Evolutionary conservation across 2,888 invertebrate species (phyloP).

Genomic region (Ceramica pisi): DNA sequence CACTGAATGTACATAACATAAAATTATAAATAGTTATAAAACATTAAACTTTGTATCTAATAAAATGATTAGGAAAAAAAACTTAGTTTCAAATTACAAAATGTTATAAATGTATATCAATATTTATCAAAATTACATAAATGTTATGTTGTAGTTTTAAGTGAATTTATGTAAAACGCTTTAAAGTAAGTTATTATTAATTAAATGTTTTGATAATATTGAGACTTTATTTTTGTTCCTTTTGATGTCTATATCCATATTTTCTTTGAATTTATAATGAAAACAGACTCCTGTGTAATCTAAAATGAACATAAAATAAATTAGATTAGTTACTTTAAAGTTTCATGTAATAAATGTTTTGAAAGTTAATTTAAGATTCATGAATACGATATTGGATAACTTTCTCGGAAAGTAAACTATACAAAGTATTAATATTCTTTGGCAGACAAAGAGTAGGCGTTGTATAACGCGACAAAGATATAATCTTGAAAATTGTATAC

Average conservation of each 20-base stretch:
- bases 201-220: slow-evolving; percentile 71
- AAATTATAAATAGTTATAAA: slow-evolving; percentile 33
- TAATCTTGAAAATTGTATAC: background rate
- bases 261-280: background rate
- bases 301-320: slow-evolving; percentile 17
- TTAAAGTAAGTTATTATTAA: slow-evolving; percentile 63
- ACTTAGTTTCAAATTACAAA: slow-evolving; percentile 38
- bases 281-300: background rate
- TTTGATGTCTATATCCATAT: background rate
- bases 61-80: slow-evolving; percentile 32
- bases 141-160: slow-evolving; percentile 55
- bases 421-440: background rate
- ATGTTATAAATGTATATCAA: slow-evolving; percentile 58
- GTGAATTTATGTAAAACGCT: slow-evolving; percentile 69
- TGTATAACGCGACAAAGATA: background rate
- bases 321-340: slow-evolving; percentile 15
- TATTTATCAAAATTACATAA: slow-evolving; percentile 45
- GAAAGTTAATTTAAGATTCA: slow-evolving; percentile 22
- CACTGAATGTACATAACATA: slow-evolving; percentile 36
- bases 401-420: background rate
- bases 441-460: background rate
- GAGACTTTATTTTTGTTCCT: slow-evolving; percentile 17
- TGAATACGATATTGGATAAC: slow-evolving; percentile 13
- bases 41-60: slow-evolving; percentile 40
- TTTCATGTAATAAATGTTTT: background rate